Conservation (phyloP, 2,113 vertebrate species). For the Larimichthys crocea region DNA sequence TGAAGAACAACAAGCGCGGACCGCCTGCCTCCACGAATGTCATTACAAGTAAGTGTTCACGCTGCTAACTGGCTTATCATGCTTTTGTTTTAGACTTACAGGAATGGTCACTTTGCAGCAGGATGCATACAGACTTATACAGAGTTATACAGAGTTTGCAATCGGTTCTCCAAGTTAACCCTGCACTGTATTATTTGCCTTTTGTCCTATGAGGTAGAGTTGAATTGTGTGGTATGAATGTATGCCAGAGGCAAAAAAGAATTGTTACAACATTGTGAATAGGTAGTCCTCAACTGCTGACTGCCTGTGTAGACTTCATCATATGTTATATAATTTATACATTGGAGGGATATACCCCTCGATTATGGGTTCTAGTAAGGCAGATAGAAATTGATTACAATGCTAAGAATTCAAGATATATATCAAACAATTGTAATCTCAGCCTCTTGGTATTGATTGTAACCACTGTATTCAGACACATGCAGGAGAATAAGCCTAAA, state of each 20-base stretch:
- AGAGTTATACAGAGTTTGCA: not conserved
- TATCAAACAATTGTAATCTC: not conserved
- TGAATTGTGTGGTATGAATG: not conserved
- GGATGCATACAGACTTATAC: not conserved
- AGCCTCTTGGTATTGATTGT: not conserved
- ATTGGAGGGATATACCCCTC: not conserved
- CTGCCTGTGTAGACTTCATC: not conserved
- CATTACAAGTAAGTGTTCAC: slow-evolving; percentile 90
- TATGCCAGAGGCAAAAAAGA: too few relatives aligned
- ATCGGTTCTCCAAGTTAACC: not conserved
- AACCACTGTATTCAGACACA: not conserved
- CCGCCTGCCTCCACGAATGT: slow-evolving; percentile 89
- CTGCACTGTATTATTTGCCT: too few relatives aligned
- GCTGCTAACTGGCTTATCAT: slow-evolving; percentile 7
- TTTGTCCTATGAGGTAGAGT: not conserved
- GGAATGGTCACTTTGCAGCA: not conserved
- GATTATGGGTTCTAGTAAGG: not conserved
- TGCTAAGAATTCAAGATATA: not conserved
- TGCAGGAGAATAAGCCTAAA: not conserved
- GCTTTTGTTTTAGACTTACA: slow-evolving; percentile 13
- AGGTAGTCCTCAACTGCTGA: not conserved
- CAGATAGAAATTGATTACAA: not conserved
- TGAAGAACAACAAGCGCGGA: slow-evolving; percentile 96
- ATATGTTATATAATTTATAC: too few relatives aligned
- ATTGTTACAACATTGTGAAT: not conserved